A percentile compares a stretch with the other conserved stretches of the same genome.
Conservation (phyloP, 2,113 vertebrate genomes). For the Coptodon rendalli region DNA sequence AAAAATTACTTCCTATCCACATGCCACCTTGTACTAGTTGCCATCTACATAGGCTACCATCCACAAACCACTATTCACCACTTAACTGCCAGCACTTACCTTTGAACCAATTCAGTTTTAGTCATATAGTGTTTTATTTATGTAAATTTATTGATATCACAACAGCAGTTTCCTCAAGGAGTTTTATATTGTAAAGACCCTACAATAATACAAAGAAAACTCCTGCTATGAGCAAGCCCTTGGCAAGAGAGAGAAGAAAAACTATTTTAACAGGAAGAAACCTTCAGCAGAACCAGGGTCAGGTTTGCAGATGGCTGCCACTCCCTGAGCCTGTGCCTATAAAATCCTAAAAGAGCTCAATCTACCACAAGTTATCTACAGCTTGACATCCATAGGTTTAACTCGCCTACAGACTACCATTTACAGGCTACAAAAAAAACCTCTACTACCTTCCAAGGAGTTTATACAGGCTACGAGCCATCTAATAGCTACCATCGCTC, state of each 20-base stretch:
- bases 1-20: neutral
- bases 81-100: neutral
- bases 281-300: neutral
- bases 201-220: neutral
- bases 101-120: neutral
- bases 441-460: neutral
- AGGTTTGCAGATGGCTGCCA: neutral
- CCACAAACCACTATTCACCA: neutral
- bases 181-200: neutral
- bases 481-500: neutral
- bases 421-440: fast-evolving
- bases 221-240: neutral
- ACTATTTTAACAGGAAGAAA: neutral
- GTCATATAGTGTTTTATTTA: neutral
- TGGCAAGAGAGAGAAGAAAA: neutral
- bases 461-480: neutral
- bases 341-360: neutral
- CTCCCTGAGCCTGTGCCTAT: neutral
- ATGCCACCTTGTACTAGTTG: neutral
- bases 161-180: neutral
- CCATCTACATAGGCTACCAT: neutral
- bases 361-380: neutral
- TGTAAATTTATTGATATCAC: neutral
- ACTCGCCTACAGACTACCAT: fast-evolving
- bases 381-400: neutral